Percentiles rank a stretch among this genome's conserved stretches.
Evolutionary conservation across 2,113 vertebrate genomes (phyloP).

Genomic region (Pungitius pungitius): DNA sequence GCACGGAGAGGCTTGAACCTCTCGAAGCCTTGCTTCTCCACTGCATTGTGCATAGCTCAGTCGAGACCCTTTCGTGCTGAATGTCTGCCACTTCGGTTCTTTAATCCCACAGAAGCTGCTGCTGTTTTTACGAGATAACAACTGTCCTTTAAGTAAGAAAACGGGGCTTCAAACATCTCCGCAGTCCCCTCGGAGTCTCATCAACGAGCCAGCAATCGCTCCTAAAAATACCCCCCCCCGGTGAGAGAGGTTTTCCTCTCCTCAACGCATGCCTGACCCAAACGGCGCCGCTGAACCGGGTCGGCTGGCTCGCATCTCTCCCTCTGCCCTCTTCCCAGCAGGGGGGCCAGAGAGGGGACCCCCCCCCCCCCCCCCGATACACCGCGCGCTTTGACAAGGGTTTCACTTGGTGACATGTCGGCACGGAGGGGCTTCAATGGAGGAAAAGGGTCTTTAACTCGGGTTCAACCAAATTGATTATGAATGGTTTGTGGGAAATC

Average conservation of each 20-base stretch:
- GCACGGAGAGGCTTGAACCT: neutral
- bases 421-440: neutral
- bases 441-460: neutral
- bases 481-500: neutral
- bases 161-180: neutral
- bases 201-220: constrained; percentile 12
- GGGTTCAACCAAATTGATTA: neutral
- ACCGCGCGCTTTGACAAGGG: neutral
- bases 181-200: neutral
- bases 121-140: neutral
- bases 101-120: constrained; percentile 1
- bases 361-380: too few species aligned
- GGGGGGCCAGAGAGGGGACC: neutral
- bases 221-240: neutral
- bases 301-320: constrained; percentile 34
- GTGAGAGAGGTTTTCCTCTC: constrained; percentile 24
- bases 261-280: neutral
- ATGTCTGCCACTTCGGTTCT: neutral
- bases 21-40: neutral
- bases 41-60: neutral
- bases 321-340: constrained; percentile 15
- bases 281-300: too few species aligned
- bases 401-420: neutral
- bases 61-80: constrained; percentile 7
- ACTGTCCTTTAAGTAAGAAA: constrained; percentile 13